These are phyloP conservation scores for Scaptomyza graminum DNA, from an alignment of 1,140 invertebrate species.

Conservation along the genomic window DNA sequence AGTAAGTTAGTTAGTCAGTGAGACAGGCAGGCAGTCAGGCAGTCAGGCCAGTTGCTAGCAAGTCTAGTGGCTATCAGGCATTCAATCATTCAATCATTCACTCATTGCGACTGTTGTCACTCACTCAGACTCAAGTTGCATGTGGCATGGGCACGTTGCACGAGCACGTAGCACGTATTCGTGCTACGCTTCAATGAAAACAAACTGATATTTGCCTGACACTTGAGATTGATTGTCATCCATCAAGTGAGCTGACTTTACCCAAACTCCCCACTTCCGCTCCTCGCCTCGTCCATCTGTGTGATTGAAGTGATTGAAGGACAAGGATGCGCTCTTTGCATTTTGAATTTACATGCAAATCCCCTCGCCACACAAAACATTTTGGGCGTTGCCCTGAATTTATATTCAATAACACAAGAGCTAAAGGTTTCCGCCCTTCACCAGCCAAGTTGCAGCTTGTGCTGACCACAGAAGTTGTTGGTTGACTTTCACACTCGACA, in stretches of 20 bases:
- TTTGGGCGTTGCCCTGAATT: conserved; percentile 50
- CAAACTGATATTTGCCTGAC: conserved; percentile 83
- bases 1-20: conserved; percentile 10
- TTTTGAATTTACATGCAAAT: conserved; percentile 72
- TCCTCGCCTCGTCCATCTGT: conserved; percentile 27
- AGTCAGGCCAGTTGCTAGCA: conserved; percentile 29
- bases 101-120: conserved; percentile 72
- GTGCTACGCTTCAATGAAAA: conserved; percentile 74
- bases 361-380: conserved; percentile 21
- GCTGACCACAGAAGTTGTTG: conserved; percentile 32
- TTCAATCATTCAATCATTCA: conserved; percentile 74
- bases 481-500: conserved; percentile 38
- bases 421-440: conserved; percentile 21
- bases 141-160: conserved; percentile 34
- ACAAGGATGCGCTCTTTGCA: conserved; percentile 72
- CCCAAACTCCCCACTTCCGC: conserved; percentile 3
- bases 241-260: conserved; percentile 59
- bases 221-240: conserved; percentile 84
- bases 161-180: conserved; percentile 51
- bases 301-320: conserved; percentile 73
- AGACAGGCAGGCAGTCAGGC: conserved; percentile 1
- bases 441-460: not conserved
- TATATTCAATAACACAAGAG: conserved; percentile 67
- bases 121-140: conserved; percentile 46
- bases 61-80: conserved; percentile 34